Evolutionary conservation across 1,140 invertebrate genomes (phyloP).

Genomic region (Grapholita molesta): DNA sequence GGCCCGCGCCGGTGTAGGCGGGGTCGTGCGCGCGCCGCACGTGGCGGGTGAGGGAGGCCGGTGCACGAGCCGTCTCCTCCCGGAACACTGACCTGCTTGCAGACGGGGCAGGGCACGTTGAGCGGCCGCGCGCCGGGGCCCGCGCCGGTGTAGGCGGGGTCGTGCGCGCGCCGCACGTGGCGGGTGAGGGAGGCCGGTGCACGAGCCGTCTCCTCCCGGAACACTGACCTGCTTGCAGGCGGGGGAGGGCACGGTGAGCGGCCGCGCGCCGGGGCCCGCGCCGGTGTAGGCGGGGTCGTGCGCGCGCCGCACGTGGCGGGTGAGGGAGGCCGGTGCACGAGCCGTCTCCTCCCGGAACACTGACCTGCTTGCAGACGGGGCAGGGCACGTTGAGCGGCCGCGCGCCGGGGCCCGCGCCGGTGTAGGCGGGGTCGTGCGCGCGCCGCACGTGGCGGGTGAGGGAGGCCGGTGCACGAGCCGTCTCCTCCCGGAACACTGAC

Average conservation of each 20-base stretch:
- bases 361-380: constrained; percentile 88
- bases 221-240: too few species aligned
- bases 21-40: constrained; percentile 89
- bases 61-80: constrained; percentile 91
- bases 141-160: constrained; percentile 84
- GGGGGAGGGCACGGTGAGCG: constrained; percentile 87
- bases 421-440: constrained; percentile 87
- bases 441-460: constrained; percentile 90
- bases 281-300: constrained; percentile 88
- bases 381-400: constrained; percentile 86
- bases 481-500: too few species aligned
- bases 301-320: constrained; percentile 88
- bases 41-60: constrained; percentile 89
- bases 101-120: constrained; percentile 89
- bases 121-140: constrained; percentile 74
- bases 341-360: too few species aligned
- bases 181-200: constrained; percentile 89
- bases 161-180: constrained; percentile 89
- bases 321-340: constrained; percentile 90
- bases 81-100: too few species aligned
- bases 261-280: constrained; percentile 64
- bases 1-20: constrained; percentile 82
- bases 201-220: too few species aligned
- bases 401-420: constrained; percentile 75
- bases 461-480: constrained; percentile 90